phyloP scores from a whole-genome alignment of 2,113 vertebrate genomes.

The Cottus gobio region DNA sequence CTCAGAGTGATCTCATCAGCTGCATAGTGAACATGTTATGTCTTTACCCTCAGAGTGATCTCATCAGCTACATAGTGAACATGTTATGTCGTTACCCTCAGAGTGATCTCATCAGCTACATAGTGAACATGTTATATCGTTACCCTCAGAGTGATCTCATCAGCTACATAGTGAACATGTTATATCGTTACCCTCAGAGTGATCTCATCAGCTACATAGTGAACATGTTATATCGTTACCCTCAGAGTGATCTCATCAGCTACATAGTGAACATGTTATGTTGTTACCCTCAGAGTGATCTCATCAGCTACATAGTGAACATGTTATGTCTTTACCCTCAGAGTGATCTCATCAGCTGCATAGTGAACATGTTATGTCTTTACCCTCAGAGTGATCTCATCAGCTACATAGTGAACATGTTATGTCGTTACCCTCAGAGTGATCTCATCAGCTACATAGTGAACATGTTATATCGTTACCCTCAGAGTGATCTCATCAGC shows the following conservation, averaged over 20 bases:
- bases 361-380: conserved; percentile 1
- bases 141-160: conserved; percentile 95
- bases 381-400: conserved; percentile 90
- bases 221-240: conserved; percentile 75
- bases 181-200: conserved; percentile 86
- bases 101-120: conserved; percentile 86
- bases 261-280: fast-evolving
- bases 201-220: conserved; percentile 82
- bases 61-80: neutral
- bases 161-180: neutral
- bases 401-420: fast-evolving
- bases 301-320: no score
- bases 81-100: conserved; percentile 82
- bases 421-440: conserved; percentile 86
- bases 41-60: conserved; percentile 88
- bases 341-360: no score
- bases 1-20: conserved; percentile 81
- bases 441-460: conserved; percentile 82
- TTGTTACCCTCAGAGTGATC: conserved; percentile 89
- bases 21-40: fast-evolving
- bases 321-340: no score
- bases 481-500: conserved; percentile 92
- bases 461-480: conserved; percentile 75
- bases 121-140: conserved; percentile 3
- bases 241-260: conserved; percentile 92